Evolutionary conservation across 30 jellyfish, hydroid and myxozoan genomes (phyloP).

Genomic region (Sanderia malayensis): DNA sequence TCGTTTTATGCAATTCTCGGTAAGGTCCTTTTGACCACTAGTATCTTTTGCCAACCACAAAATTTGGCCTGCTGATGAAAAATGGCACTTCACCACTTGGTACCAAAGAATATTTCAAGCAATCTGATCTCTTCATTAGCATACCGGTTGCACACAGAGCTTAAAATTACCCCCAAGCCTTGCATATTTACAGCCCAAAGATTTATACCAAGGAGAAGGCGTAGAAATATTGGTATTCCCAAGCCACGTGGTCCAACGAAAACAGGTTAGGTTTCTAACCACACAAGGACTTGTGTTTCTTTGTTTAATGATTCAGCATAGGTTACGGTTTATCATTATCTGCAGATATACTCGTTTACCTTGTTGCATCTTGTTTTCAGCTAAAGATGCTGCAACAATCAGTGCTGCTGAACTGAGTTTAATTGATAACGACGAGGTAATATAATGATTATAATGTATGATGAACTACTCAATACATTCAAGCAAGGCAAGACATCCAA

Average conservation of each 20-base stretch:
- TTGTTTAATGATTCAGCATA: neutral
- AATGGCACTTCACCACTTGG: no score
- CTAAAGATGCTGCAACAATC: constrained; percentile 35
- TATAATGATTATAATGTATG: no score
- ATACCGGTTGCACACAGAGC: neutral
- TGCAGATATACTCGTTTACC: neutral
- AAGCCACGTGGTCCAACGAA: constrained; percentile 4
- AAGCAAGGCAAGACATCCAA: no score
- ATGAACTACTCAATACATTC: no score
- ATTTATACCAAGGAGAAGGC: neutral
- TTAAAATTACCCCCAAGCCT: neutral
- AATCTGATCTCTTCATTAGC: neutral
- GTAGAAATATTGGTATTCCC: neutral
- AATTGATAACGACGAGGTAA: constrained; percentile 54
- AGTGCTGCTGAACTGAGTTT: constrained; percentile 16
- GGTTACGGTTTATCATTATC: neutral
- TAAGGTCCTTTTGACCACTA: no score
- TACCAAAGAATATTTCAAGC: neutral
- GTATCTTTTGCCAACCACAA: no score
- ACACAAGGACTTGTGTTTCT: no score
- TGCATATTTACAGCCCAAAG: neutral
- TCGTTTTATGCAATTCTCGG: no score
- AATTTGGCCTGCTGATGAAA: no score
- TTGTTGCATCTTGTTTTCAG: no score
- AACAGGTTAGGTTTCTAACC: no score